phyloP scores from a whole-genome alignment of 2,113 vertebrate genomes.

The Phrynocephalus versicolor region DNA sequence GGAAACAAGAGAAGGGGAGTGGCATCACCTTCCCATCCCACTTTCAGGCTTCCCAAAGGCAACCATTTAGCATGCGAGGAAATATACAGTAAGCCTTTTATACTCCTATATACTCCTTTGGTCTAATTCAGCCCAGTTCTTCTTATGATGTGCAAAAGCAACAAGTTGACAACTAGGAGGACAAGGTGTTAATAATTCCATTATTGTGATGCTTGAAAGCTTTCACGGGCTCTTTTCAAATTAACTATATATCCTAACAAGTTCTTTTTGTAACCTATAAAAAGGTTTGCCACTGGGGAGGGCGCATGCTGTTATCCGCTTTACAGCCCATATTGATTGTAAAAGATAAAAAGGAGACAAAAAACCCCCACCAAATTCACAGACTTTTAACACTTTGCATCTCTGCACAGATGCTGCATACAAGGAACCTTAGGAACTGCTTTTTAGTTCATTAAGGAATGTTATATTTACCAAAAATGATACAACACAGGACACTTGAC shows the following conservation, averaged over 20 bases:
- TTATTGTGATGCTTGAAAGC: not conserved
- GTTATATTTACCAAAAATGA: not conserved
- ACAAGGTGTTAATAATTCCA: not conserved
- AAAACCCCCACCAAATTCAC: not conserved
- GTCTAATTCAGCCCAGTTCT: not conserved
- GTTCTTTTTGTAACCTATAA: constrained; percentile 36
- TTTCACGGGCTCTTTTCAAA: constrained; percentile 14
- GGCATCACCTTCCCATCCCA: not conserved
- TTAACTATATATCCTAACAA: constrained; percentile 7
- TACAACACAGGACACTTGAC: not conserved
- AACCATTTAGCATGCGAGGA: not conserved
- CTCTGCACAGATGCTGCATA: not conserved
- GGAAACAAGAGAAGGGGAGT: not conserved
- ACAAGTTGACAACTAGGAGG: not conserved
- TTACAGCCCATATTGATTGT: constrained; percentile 19
- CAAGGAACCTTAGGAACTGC: not conserved
- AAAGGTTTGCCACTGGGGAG: not conserved
- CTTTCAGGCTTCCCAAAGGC: not conserved
- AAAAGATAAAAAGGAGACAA: no score
- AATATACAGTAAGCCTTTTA: not conserved
- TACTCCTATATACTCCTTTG: not conserved
- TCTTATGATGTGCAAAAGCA: not conserved
- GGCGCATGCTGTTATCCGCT: not conserved
- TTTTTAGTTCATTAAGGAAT: constrained; percentile 4
- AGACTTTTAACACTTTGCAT: not conserved